Percentiles rank a stretch among this genome's conserved stretches.
phyloP scores from a whole-genome alignment of 2,888 invertebrate genomes.

The Catocala fraxini region DNA sequence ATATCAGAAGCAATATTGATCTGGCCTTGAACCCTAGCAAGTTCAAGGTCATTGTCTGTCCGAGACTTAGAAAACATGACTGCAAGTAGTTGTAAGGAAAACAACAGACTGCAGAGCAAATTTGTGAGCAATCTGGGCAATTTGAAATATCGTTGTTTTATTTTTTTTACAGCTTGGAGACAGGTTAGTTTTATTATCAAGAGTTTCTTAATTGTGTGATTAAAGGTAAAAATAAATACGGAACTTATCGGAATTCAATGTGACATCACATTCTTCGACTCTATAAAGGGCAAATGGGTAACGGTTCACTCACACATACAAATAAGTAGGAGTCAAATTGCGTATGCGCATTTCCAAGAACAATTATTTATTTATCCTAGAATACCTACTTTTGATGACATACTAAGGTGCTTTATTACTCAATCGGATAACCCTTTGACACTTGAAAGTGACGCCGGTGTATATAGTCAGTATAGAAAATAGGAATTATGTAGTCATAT shows the following conservation, averaged over 20 bases:
- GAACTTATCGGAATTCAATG: slow-evolving; percentile 20
- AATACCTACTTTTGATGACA: slow-evolving; percentile 13
- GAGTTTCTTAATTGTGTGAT: slow-evolving; percentile 10
- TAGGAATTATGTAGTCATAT: slow-evolving; percentile 40
- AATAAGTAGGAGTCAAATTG: slow-evolving; percentile 1
- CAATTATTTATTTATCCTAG: slow-evolving; percentile 22
- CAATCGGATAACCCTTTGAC: slow-evolving; percentile 24
- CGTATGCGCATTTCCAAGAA: slow-evolving; percentile 34
- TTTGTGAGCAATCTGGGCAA: too few relatives aligned
- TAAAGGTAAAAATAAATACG: slow-evolving; percentile 28
- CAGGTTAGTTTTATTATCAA: too few relatives aligned
- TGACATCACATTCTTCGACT: slow-evolving; percentile 28
- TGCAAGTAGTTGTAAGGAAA: too few relatives aligned
- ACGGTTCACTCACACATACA: not conserved
- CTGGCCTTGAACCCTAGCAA: slow-evolving; percentile 13
- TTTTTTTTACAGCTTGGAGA: too few relatives aligned
- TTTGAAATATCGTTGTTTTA: too few relatives aligned
- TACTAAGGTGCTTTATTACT: not conserved
- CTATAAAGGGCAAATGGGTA: slow-evolving; percentile 25
- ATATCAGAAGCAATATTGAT: slow-evolving; percentile 1
- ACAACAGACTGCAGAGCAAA: too few relatives aligned
- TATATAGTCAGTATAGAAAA: slow-evolving; percentile 22
- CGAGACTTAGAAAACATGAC: too few relatives aligned
- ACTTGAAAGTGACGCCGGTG: slow-evolving; percentile 2
- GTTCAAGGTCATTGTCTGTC: slow-evolving; percentile 10